These are phyloP conservation scores for Esox niger DNA, from an alignment of 2,113 vertebrate genomes.

Conservation along the genomic window DNA sequence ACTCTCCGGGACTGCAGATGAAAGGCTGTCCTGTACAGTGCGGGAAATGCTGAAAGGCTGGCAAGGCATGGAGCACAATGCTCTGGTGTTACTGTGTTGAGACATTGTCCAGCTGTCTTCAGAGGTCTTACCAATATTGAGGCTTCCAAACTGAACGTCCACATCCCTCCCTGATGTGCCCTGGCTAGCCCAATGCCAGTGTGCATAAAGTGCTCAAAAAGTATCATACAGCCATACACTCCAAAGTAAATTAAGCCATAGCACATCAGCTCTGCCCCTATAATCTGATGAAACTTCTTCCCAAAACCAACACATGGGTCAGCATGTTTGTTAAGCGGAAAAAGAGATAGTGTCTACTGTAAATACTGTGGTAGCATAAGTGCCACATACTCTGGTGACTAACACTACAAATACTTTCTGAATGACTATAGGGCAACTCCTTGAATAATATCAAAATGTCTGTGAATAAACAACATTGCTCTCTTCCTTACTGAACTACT, in stretches of 20 bases:
- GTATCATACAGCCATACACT: background rate
- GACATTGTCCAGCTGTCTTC: conserved; percentile 39
- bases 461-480: no score
- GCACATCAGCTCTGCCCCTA: background rate
- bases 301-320: background rate
- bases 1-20: conserved; percentile 17
- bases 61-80: conserved; percentile 5
- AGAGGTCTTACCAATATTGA: conserved; percentile 52
- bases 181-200: background rate
- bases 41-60: background rate
- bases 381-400: background rate
- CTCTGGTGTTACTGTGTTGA: conserved; percentile 20
- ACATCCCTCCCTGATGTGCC: conserved; percentile 7
- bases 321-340: no score
- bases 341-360: no score
- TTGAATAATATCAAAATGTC: no score
- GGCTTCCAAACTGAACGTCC: conserved; percentile 27
- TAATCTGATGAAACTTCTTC: background rate
- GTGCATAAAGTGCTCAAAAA: background rate
- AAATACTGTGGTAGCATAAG: background rate
- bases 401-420: background rate
- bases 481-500: no score
- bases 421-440: background rate
- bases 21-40: background rate
- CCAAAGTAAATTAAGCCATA: background rate